phyloP scores from a whole-genome alignment of 1,140 invertebrate genomes.

The Carposina sasakii region DNA sequence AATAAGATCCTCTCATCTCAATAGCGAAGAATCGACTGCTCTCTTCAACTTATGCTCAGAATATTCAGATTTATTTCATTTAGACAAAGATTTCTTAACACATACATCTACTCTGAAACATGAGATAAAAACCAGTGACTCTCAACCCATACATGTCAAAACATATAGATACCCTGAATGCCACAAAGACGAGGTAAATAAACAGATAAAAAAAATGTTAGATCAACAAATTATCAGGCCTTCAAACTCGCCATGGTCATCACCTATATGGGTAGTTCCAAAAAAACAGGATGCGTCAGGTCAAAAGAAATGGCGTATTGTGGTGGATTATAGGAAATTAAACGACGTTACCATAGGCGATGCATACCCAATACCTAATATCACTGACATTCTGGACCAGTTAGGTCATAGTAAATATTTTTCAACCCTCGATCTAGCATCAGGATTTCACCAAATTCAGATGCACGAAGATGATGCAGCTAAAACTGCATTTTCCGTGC shows the following conservation, averaged over 20 bases:
- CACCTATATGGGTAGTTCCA: too few species aligned
- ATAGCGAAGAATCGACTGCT: conserved; percentile 19
- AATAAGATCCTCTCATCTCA: conserved; percentile 21
- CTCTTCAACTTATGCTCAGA: conserved; percentile 18
- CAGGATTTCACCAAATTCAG: conserved; percentile 57
- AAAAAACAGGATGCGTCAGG: conserved; percentile 41
- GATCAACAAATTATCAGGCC: conserved; percentile 38
- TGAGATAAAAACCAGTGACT: conserved; percentile 22
- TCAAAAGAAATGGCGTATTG: conserved; percentile 44
- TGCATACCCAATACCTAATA: conserved; percentile 71
- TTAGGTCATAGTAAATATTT: conserved; percentile 66
- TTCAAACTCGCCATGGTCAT: conserved; percentile 11
- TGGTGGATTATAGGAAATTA: conserved; percentile 50
- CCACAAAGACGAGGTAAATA: conserved; percentile 45
- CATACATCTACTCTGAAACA: conserved; percentile 22
- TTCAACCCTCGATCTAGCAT: conserved; percentile 62
- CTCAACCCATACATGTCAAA: conserved; percentile 19
- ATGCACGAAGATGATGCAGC: too few species aligned
- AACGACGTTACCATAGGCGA: conserved; percentile 60
- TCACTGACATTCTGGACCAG: conserved; percentile 64
- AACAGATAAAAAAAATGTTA: conserved; percentile 42
- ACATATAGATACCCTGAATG: conserved; percentile 44
- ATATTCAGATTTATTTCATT: conserved; percentile 27
- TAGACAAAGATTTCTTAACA: conserved; percentile 16
- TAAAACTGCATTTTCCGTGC: conserved; percentile 45